A percentile compares a stretch with the other conserved stretches of the same genome.
phyloP scores from a whole-genome alignment of 64 coral and sea anemone genomes.

The Dendronephthya gigantea region DNA sequence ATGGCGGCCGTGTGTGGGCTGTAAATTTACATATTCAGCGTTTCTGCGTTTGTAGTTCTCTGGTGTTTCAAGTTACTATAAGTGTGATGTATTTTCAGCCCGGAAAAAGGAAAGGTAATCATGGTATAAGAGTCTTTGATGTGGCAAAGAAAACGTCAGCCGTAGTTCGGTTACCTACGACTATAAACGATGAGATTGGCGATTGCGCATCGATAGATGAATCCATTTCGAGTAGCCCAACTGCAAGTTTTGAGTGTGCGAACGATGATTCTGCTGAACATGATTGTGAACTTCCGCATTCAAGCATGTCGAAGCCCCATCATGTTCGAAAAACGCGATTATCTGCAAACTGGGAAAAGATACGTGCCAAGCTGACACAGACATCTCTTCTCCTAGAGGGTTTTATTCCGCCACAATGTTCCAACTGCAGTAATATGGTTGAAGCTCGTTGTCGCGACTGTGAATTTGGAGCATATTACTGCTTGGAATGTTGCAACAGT shows the following conservation, averaged over 20 bases:
- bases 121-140: slow-evolving; percentile 20
- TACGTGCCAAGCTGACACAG: background rate
- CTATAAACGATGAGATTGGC: background rate
- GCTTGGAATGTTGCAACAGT: slow-evolving; percentile 23
- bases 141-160: background rate
- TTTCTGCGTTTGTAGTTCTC: no score
- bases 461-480: slow-evolving; percentile 16
- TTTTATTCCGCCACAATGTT: slow-evolving; percentile 10
- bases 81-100: no score
- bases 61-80: no score
- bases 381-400: slow-evolving; percentile 6
- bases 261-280: no score
- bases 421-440: background rate
- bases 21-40: no score
- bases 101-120: no score
- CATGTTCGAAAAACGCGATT: background rate
- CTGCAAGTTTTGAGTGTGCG: background rate
- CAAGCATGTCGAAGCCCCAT: background rate
- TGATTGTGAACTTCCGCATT: no score
- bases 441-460: slow-evolving; percentile 15
- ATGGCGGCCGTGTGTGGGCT: no score
- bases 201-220: background rate
- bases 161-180: background rate
- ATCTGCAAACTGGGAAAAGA: background rate
- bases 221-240: no score